Evolutionary conservation across 2,113 vertebrate genomes (phyloP), one percentile per base, ranked within the genome.

Genomic region (Beaufortia kweichowensis): DNA sequence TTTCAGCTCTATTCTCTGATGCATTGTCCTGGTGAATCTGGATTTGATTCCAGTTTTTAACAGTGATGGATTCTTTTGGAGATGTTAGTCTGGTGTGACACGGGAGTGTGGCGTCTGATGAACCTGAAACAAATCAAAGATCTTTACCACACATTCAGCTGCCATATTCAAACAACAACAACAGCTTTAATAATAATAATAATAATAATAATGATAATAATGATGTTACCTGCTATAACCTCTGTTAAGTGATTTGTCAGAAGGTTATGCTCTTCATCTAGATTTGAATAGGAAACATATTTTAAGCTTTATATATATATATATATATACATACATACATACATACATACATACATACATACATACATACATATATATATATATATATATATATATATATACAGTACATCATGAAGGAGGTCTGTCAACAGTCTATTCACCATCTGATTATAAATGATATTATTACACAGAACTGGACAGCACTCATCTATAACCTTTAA

Each of bases 41-140:
- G 3, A 35, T 35, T 7, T 35, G 14, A 31, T 31, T 2, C 43
- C 2, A 14, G 11, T 31, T 31, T 21, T 50, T 8, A 31, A 31
- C 8, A 46, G 39, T 7, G 39, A 65, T 46, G 7, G 63, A 28
- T 10, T 46, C 14, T 10, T 66, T 68, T 31, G 1, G 65, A 31
- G 17, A 6, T 1, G 26, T 29, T n/a, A 68, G 65, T 68, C 26
- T 50, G 26, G 0, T 50, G 2, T 29, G 43, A 28, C 65, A 21
- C 19, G 43, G 65, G 12, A 66, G 41, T 19, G 64, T 66, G 41
- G 64, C 64, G 10, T 66, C 41, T 29, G 19, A n/a, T 19, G 65
- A 53, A 53, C 9, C 43, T 65, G 26, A 67, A 48, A 29, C 43
- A 50, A 48, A 39, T 48, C 3, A 19, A 46, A 67, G 21, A 41